Percentiles rank a stretch among this genome's conserved stretches.
Conservation (phyloP, 1,140 invertebrate species). For the Telenomus remus region DNA sequence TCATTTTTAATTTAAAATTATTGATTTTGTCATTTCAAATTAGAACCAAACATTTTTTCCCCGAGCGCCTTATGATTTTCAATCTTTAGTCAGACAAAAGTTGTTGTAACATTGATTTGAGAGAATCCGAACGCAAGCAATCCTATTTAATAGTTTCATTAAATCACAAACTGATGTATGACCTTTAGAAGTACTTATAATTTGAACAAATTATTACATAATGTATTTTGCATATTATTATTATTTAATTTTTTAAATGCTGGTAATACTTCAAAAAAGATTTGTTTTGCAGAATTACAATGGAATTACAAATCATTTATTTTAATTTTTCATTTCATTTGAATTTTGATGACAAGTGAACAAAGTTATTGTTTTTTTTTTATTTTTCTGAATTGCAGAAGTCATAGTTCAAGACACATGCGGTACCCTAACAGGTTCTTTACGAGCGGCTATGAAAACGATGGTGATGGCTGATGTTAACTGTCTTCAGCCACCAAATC, state of each 20-base stretch:
- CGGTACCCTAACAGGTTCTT: conserved; percentile 65
- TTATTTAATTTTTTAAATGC: background rate
- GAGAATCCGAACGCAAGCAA: conserved; percentile 7
- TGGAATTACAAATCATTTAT: background rate
- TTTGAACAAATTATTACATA: conserved; percentile 3
- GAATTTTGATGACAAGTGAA: too few species aligned
- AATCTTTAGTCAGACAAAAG: too few species aligned
- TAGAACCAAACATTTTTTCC: too few species aligned
- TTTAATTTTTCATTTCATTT: too few species aligned
- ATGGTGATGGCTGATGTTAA: conserved; percentile 67
- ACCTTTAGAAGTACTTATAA: conserved; percentile 4
- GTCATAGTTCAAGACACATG: conserved; percentile 70
- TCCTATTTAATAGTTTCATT: conserved; percentile 7
- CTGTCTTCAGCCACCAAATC: conserved; percentile 69
- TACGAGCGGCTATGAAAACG: conserved; percentile 70
- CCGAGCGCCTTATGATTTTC: too few species aligned
- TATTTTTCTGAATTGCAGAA: conserved; percentile 46
- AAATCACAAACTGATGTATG: conserved; percentile 10
- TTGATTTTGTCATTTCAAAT: too few species aligned
- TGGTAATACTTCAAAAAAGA: background rate
- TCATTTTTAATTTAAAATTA: too few species aligned
- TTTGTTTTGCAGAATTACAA: conserved; percentile 1
- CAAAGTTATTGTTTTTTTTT: too few species aligned
- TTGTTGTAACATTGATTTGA: background rate
- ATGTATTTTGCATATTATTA: background rate